Conservation (phyloP, 2,797 vertebrate genomes). For the Thalassophryne amazonica region DNA sequence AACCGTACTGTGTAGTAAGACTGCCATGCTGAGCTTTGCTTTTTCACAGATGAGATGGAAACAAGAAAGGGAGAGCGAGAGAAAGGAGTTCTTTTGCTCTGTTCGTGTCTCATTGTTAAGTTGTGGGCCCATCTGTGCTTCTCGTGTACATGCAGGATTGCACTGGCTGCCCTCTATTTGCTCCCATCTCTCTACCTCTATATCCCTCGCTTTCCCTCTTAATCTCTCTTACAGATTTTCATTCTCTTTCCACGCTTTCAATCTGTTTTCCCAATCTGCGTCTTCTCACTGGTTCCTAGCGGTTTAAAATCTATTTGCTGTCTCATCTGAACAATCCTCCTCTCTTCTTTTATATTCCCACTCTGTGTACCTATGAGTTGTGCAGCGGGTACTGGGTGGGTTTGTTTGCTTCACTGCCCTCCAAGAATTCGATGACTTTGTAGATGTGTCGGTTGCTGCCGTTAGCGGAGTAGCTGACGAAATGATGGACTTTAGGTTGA, state of each 20-base stretch:
- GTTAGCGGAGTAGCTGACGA: conserved; percentile 20
- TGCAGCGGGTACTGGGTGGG: conserved; percentile 50
- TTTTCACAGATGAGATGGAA: conserved; percentile 23
- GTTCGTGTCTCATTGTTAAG: conserved; percentile 52
- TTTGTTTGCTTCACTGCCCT: conserved; percentile 74
- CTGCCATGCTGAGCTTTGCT: conserved; percentile 33
- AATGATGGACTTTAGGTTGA: conserved; percentile 16
- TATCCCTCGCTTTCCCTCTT: conserved; percentile 12
- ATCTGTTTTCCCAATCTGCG: conserved; percentile 34
- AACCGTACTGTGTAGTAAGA: conserved; percentile 29
- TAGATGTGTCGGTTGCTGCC: conserved; percentile 55
- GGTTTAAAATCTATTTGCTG: conserved; percentile 38
- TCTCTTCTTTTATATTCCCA: neutral
- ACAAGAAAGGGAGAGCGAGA: neutral
- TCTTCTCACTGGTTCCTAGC: conserved; percentile 44
- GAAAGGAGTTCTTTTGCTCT: conserved; percentile 42
- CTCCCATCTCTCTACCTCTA: conserved; percentile 41
- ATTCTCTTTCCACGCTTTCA: conserved; percentile 15
- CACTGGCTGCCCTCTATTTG: conserved; percentile 64
- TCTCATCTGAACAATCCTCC: conserved; percentile 41
- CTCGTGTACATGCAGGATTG: conserved; percentile 60
- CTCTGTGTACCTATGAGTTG: conserved; percentile 47
- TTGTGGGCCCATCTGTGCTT: conserved; percentile 64
- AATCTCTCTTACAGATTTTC: conserved; percentile 43
- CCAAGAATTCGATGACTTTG: conserved; percentile 73